phyloP scores from a whole-genome alignment of 1,140 invertebrate genomes.

The Drosophila sucinea region DNA sequence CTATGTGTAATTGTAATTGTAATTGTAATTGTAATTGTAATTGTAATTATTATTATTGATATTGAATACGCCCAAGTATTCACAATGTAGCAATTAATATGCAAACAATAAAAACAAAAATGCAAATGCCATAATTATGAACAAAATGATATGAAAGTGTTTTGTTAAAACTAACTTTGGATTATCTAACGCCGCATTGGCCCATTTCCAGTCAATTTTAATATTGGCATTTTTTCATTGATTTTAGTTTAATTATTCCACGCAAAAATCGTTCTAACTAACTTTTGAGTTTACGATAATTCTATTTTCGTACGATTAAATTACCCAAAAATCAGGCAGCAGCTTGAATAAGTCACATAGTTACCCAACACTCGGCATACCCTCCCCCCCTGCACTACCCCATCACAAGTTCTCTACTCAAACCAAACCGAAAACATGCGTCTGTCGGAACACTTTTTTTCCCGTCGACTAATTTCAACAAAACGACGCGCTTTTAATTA shows the following conservation, averaged over 20 bases:
- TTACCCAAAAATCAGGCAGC: too few relatives aligned
- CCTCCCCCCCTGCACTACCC: neutral
- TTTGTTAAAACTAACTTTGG: too few relatives aligned
- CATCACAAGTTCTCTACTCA: neutral
- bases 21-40: constrained; percentile 45
- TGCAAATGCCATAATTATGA: constrained; percentile 79
- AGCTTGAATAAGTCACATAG: too few relatives aligned
- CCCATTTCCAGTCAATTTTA: too few relatives aligned
- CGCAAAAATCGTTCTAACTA: too few relatives aligned
- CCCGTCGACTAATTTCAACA: constrained; percentile 54
- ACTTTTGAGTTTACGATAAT: too few relatives aligned
- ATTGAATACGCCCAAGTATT: constrained; percentile 68
- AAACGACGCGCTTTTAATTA: constrained; percentile 75
- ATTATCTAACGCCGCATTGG: too few relatives aligned
- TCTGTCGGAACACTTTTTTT: constrained; percentile 18
- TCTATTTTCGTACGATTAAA: too few relatives aligned
- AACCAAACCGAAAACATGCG: neutral
- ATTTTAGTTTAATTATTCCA: too few relatives aligned
- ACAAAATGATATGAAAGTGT: constrained; percentile 49
- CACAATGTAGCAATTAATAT: constrained; percentile 79
- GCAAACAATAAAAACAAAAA: constrained; percentile 63
- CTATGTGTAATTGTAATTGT: constrained; percentile 72
- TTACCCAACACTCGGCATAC: too few relatives aligned
- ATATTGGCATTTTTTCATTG: too few relatives aligned
- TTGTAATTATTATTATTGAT: constrained; percentile 59